These are phyloP conservation scores for Elanus axillaris DNA, from an alignment of 2,113 vertebrate species.

Conservation along the genomic window DNA sequence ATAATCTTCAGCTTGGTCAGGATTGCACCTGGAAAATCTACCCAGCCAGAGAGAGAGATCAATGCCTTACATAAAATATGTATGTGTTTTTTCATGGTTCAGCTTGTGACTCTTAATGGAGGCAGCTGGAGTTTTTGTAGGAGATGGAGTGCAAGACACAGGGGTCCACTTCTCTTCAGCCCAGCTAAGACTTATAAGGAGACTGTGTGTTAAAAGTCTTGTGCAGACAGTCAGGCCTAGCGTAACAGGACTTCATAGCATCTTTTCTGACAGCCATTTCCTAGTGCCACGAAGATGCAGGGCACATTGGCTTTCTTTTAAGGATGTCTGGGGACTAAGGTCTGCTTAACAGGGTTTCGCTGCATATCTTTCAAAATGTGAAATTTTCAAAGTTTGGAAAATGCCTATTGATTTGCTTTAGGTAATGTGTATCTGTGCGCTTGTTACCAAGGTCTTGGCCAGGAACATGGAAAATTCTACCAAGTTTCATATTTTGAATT, in stretches of 20 bases:
- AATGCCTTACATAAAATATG: background rate
- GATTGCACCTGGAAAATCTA: background rate
- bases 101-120: background rate
- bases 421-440: accelerated
- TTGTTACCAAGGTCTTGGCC: background rate
- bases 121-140: background rate
- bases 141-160: background rate
- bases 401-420: background rate
- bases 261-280: background rate
- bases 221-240: background rate
- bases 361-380: background rate
- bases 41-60: background rate
- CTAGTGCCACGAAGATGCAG: background rate
- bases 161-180: background rate
- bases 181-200: background rate
- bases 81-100: background rate
- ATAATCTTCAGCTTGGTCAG: background rate
- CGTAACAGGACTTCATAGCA: background rate
- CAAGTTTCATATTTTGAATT: background rate
- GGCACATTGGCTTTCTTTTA: background rate
- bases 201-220: background rate
- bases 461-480: background rate
- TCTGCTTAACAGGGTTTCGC: background rate
- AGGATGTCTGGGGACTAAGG: background rate
- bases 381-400: background rate